Percentiles rank a stretch among this genome's conserved stretches.
Conservation (phyloP, 1,140 invertebrate species). For the Drosophila kurseongensis region DNA sequence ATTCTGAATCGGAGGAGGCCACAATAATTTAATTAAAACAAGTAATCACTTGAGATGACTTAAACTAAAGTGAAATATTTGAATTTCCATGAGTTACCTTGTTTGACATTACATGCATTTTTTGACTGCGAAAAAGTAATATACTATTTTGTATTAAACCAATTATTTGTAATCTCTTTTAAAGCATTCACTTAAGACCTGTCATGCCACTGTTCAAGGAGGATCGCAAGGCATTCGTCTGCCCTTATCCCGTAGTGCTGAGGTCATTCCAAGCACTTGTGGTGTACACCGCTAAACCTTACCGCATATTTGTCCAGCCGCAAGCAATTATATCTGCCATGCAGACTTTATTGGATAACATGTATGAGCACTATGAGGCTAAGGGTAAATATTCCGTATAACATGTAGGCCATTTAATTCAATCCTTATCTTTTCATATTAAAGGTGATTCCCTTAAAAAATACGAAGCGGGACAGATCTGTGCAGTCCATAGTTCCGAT, state of each 20-base stretch:
- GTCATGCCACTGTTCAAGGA: conserved; percentile 75
- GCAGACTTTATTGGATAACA: conserved; percentile 84
- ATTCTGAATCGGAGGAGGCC: no score
- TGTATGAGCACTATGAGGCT: conserved; percentile 87
- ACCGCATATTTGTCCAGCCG: conserved; percentile 88
- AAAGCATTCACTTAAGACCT: conserved; percentile 70
- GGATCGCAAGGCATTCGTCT: conserved; percentile 65
- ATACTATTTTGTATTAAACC: not conserved
- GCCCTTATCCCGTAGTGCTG: conserved; percentile 59
- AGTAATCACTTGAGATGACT: no score
- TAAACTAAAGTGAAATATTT: not conserved
- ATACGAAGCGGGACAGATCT: conserved; percentile 84
- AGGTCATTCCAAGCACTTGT: conserved; percentile 62
- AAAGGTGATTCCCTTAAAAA: conserved; percentile 55
- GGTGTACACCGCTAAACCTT: conserved; percentile 60
- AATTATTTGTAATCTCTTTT: not conserved
- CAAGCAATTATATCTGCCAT: conserved; percentile 79
- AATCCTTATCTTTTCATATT: not conserved
- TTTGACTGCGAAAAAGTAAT: no score
- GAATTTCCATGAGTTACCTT: no score
- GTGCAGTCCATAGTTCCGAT: conserved; percentile 87
- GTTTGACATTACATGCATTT: no score
- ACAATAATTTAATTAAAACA: no score
- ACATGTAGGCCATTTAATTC: not conserved
- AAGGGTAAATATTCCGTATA: conserved; percentile 60